Evolutionary conservation across 2,113 vertebrate species (phyloP), one percentile per base, ranked within the genome.

Genomic region (Parotia lawesii): DNA sequence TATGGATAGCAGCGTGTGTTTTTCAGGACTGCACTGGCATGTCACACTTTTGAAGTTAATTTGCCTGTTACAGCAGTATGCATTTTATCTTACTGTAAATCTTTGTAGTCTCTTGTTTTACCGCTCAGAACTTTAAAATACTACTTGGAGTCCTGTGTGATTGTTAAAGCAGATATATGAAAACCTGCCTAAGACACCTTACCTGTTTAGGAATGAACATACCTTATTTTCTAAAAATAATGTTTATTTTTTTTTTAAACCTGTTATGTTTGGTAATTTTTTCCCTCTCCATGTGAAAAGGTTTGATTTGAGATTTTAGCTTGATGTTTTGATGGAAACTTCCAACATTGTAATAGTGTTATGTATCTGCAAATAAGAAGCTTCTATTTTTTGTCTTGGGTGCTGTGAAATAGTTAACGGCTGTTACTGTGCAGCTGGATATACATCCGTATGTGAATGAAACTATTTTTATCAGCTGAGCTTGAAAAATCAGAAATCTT

Each of bases 361-460:
- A 62, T 48, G 35, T 92, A 38, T 58, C 85, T 97, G 89, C 69
- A 95, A 92, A 87, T 73, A 82, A 91, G 72, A 82, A 88, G 74
- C 47, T 88, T 95, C 82, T 94, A n/a, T 11, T 79, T 91, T 93
- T 89, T 54, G 29, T 89, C 77, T 64, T 76, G 80, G 37, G 57
- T 94, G 50, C 61, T 95, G 78, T 95, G 91, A 94, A 97, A 95
- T 92, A 92, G 79, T 97, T 97, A 96, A 96, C 96, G 85, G 90
- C 67, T n/a, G 27, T 97, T 97, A 89, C 95, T 96, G 73, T 96
- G 89, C 92, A 97, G 83, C 94, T 94, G 94, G 89, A 87, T 96
- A 96, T 82, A 93, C 77, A 95, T 96, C 95, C n/a, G 3, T 97
- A 92, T 96, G 79, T 94, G 96, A 97, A 98, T 97, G 80, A 90